Base-by-base conservation (phyloP, 2,888 invertebrate species). In the Polydrusus pterygomalis region DNA sequence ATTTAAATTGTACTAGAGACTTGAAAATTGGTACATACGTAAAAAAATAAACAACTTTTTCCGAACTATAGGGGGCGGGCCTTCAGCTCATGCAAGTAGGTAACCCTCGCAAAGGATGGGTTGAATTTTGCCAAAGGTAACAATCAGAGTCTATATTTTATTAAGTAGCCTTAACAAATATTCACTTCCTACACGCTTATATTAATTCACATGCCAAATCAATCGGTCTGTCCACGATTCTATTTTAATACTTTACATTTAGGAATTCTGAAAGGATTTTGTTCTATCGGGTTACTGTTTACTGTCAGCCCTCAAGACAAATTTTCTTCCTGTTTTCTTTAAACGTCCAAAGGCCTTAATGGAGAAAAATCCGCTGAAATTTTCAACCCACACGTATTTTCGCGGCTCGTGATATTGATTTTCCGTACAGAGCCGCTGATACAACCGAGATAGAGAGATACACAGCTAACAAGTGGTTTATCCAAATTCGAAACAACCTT, bases 401-500 rank as follows among this genome's bases (percentile, higher is more conserved):
- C 56, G 58, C 58, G 58, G 38, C 17, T n/a, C 38, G 9, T 15
- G 8, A 18, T 60, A 60, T 60, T 60, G 58, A 60, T 60, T 60
- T 60, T 60, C 58, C 38, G 1, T 15, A 60, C 38, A 40, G n/a
- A 18, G 38, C 58, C 58, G 15, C 34, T 58, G 34, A 58, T 58
- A 58, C 34, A 34, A 34, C n/a, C n/a, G 38, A 60, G 58, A 60
- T 38, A 60, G 38, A 38, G 38, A 60, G 38, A 60, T 40, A 60
- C 10, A 56, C 56, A 38, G 38, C 58, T 60, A 60, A 60, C 58
- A 60, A 60, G 58, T 60, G 58, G 58, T 60, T 60, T 60, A 38
- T 17, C 38, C 17, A 9, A 60, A 60, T 38, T 7, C n/a, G 58
- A 34, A 58, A 58, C 34, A 60, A 40, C 15, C 58, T 18, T 38